Conservation (phyloP, 1,140 invertebrate genomes). For the Drosophila repletoides region DNA sequence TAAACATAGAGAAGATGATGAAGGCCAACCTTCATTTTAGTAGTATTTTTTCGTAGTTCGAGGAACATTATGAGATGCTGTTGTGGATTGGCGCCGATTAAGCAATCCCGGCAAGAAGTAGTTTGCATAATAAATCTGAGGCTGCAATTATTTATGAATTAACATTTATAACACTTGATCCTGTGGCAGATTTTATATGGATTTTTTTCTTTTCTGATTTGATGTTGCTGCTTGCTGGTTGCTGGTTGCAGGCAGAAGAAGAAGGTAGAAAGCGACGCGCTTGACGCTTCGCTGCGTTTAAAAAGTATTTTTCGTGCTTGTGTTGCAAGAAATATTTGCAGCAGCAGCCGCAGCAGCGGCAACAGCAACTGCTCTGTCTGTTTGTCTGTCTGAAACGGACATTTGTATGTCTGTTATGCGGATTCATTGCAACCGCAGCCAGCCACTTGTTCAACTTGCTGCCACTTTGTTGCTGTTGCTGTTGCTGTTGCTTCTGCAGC, state of each 20-base stretch:
- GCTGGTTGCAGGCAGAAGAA: not conserved
- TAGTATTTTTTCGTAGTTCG: too few relatives aligned
- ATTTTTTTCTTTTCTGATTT: too few relatives aligned
- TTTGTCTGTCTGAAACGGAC: constrained; percentile 24
- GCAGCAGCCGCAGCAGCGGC: constrained; percentile 16
- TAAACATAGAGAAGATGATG: constrained; percentile 1
- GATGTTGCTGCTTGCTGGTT: not conserved
- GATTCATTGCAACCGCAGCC: constrained; percentile 78
- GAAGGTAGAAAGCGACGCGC: constrained; percentile 51
- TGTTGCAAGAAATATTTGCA: constrained; percentile 41
- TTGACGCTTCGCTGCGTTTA: constrained; percentile 75
- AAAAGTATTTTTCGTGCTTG: constrained; percentile 70
- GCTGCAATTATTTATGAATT: constrained; percentile 79
- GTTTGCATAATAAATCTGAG: constrained; percentile 23
- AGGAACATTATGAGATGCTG: too few relatives aligned
- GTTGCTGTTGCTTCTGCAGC: constrained; percentile 24
- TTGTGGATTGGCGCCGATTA: constrained; percentile 78
- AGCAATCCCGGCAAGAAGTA: constrained; percentile 42
- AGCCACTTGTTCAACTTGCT: constrained; percentile 61
- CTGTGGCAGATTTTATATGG: too few relatives aligned
- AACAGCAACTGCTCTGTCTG: constrained; percentile 49
- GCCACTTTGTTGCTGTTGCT: constrained; percentile 25
- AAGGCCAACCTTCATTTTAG: constrained; percentile 35
- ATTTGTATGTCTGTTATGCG: constrained; percentile 75
- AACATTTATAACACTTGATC: constrained; percentile 82